phyloP scores from a whole-genome alignment of 2,797 vertebrate genomes.

The Periophthalmus magnuspinnatus region DNA sequence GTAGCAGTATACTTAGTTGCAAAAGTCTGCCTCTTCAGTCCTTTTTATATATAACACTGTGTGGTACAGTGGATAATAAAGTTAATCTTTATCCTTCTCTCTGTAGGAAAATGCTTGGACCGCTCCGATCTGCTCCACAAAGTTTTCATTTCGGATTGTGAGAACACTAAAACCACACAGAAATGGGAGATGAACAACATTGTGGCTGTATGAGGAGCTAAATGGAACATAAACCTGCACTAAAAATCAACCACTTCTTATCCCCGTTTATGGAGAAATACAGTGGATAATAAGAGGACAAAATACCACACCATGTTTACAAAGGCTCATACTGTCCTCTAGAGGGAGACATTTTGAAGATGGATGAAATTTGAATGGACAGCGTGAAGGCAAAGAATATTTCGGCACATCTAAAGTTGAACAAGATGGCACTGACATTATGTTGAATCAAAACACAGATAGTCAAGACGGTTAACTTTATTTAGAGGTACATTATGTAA shows the following conservation, averaged over 20 bases:
- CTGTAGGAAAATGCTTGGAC: conserved; percentile 80
- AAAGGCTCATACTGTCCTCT: conserved; percentile 23
- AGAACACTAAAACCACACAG: conserved; percentile 88
- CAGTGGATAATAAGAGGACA: conserved; percentile 15
- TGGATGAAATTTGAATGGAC: conserved; percentile 7
- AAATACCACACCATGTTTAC: conserved; percentile 31
- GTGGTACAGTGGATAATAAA: too few species aligned
- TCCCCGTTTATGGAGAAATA: background rate
- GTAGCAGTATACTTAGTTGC: too few species aligned
- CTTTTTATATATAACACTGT: too few species aligned
- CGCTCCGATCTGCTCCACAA: conserved; percentile 94
- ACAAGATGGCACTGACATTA: background rate
- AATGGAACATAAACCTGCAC: conserved; percentile 1
- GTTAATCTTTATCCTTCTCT: conserved; percentile 1
- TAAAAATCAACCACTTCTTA: conserved; percentile 10
- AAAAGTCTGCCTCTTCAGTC: too few species aligned
- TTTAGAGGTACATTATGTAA: too few species aligned
- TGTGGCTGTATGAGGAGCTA: conserved; percentile 82
- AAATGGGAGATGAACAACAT: conserved; percentile 99
- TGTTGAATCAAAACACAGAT: background rate
- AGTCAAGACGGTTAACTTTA: too few species aligned
- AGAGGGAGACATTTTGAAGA: conserved; percentile 9
- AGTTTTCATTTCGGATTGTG: conserved; percentile 91
- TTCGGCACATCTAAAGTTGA: conserved; percentile 9
- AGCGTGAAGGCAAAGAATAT: conserved; percentile 7